phyloP scores from a whole-genome alignment of 2,888 invertebrate species.

The Hanleya hanleyi region DNA sequence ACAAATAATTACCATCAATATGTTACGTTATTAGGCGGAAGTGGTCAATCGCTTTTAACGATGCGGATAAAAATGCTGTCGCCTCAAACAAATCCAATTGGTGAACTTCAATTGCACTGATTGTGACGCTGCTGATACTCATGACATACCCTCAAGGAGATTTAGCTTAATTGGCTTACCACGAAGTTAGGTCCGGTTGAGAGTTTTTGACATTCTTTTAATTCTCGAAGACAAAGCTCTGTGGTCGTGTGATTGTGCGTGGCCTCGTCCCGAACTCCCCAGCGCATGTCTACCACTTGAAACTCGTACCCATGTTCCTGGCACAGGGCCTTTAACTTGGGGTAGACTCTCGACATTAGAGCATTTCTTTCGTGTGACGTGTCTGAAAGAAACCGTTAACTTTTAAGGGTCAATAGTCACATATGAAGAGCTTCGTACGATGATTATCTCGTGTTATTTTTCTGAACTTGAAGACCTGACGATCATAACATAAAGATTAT shows the following conservation, averaged over 20 bases:
- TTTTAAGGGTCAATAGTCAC: too few species aligned
- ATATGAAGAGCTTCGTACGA: too few species aligned
- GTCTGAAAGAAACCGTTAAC: constrained; percentile 52
- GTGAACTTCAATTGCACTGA: too few species aligned
- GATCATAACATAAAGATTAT: too few species aligned
- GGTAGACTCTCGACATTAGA: constrained; percentile 64
- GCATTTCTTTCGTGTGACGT: constrained; percentile 62
- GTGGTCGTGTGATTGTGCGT: constrained; percentile 66
- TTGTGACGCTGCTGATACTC: neutral
- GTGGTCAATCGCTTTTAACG: too few species aligned
- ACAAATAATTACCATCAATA: too few species aligned
- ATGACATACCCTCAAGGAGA: too few species aligned
- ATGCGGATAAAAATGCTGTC: too few species aligned
- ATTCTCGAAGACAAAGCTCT: constrained; percentile 64
- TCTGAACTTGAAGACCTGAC: too few species aligned
- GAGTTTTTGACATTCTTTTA: constrained; percentile 60
- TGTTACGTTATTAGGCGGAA: too few species aligned
- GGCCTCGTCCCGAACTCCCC: constrained; percentile 68
- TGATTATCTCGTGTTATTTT: too few species aligned
- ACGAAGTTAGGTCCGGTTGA: constrained; percentile 69
- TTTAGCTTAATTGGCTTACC: constrained; percentile 45
- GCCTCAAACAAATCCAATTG: too few species aligned
- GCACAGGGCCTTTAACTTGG: constrained; percentile 60
- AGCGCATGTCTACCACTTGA: constrained; percentile 68
- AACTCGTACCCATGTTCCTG: constrained; percentile 65